Conservation (phyloP, 1,140 invertebrate genomes). For the Drosophila aff. region DNA sequence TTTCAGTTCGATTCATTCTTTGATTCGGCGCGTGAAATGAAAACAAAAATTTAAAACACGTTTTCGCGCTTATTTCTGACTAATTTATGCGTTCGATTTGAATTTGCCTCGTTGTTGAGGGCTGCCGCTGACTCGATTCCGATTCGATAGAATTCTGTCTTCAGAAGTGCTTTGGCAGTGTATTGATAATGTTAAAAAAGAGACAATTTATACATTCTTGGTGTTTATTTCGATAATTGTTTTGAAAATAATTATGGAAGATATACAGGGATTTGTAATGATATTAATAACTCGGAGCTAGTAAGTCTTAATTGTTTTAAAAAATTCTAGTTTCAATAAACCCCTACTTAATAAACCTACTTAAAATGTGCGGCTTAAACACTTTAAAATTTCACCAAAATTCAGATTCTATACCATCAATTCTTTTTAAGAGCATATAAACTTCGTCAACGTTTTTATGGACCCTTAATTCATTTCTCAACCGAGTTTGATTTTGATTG, state of each 20-base stretch:
- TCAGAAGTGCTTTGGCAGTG: conserved; percentile 22
- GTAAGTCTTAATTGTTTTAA: background rate
- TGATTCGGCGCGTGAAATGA: conserved; percentile 59
- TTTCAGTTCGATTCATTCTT: conserved; percentile 31
- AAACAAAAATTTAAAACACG: conserved; percentile 83
- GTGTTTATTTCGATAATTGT: background rate
- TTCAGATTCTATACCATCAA: background rate
- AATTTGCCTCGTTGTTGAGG: conserved; percentile 55
- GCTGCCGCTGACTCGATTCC: conserved; percentile 47
- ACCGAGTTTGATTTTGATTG: conserved; percentile 68
- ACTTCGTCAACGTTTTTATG: conserved; percentile 16
- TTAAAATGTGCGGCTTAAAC: background rate
- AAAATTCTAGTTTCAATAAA: background rate
- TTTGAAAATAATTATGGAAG: background rate
- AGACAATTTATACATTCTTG: no score
- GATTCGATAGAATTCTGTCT: conserved; percentile 64
- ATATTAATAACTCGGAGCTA: background rate
- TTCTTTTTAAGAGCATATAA: conserved; percentile 42
- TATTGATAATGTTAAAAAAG: background rate
- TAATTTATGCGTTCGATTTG: conserved; percentile 83
- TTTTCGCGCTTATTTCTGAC: conserved; percentile 80
- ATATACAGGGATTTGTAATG: background rate
- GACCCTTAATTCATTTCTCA: conserved; percentile 48
- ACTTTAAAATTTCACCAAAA: background rate
- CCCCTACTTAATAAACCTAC: background rate